A percentile compares a stretch with the other conserved stretches of the same genome.
phyloP scores from a whole-genome alignment of 2,113 vertebrate genomes.

The Carlito syrichta region DNA sequence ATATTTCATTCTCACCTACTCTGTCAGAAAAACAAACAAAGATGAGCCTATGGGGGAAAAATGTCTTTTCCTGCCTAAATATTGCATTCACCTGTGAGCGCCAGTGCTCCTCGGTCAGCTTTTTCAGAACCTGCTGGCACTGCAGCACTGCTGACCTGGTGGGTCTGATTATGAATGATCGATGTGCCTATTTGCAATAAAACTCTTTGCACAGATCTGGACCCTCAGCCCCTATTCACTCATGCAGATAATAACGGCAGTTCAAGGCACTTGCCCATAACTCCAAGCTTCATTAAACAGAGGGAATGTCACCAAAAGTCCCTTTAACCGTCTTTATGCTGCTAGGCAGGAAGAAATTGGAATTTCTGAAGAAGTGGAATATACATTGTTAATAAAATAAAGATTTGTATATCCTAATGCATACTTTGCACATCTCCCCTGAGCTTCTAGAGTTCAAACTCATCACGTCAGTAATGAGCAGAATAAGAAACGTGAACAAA shows the following conservation, averaged over 20 bases:
- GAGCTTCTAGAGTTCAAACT: background rate
- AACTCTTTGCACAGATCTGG: constrained; percentile 81
- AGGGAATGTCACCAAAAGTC: constrained; percentile 86
- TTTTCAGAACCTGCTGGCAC: constrained; percentile 74
- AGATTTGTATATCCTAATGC: background rate
- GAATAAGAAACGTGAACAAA: constrained; percentile 19
- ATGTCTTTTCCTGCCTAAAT: constrained; percentile 78
- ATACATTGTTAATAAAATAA: constrained; percentile 76
- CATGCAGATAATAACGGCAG: constrained; percentile 89
- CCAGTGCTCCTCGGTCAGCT: constrained; percentile 82
- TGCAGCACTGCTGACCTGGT: constrained; percentile 80
- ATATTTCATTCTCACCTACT: background rate
- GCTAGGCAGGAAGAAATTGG: constrained; percentile 54
- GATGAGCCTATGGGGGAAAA: constrained; percentile 73
- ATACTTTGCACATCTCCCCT: background rate
- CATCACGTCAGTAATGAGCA: background rate
- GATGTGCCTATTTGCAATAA: constrained; percentile 84
- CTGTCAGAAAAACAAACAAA: constrained; percentile 68
- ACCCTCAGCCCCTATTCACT: constrained; percentile 84
- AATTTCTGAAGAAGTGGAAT: constrained; percentile 75
- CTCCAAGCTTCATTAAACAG: constrained; percentile 88
- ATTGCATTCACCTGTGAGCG: constrained; percentile 78
- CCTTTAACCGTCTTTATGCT: constrained; percentile 79
- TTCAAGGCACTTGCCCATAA: constrained; percentile 86
- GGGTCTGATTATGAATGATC: constrained; percentile 87